Conservation (phyloP, 2,113 vertebrate species). For the Pampusana beccarii region DNA sequence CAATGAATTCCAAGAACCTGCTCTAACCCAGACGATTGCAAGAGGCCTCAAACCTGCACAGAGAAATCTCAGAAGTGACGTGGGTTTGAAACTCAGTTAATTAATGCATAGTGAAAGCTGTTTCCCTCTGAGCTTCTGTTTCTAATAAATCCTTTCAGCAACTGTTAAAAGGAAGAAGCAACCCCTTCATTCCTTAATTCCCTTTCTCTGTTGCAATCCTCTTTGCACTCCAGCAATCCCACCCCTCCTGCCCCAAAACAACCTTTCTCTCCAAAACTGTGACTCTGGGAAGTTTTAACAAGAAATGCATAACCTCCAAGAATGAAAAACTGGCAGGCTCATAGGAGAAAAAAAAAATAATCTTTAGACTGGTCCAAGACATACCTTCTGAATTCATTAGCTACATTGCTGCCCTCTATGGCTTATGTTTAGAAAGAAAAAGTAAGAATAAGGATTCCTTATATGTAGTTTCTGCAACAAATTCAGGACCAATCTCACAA, state of each 20-base stretch:
- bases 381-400: neutral
- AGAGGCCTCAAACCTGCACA: neutral
- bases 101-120: neutral
- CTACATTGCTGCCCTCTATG: neutral
- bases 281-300: neutral
- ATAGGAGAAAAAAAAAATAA: neutral
- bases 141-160: neutral
- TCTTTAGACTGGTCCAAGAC: rapidly evolving
- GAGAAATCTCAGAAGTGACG: neutral
- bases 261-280: neutral
- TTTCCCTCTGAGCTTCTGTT: neutral
- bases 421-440: neutral
- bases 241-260: neutral
- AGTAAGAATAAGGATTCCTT: neutral
- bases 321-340: neutral
- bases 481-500: neutral
- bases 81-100: neutral
- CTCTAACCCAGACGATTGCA: neutral
- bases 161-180: neutral
- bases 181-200: neutral
- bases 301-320: neutral
- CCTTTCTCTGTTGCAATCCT: neutral
- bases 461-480: neutral
- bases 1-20: neutral
- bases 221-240: neutral